phyloP scores from a whole-genome alignment of 2,888 invertebrate species.

The Leucoptera coffeella region DNA sequence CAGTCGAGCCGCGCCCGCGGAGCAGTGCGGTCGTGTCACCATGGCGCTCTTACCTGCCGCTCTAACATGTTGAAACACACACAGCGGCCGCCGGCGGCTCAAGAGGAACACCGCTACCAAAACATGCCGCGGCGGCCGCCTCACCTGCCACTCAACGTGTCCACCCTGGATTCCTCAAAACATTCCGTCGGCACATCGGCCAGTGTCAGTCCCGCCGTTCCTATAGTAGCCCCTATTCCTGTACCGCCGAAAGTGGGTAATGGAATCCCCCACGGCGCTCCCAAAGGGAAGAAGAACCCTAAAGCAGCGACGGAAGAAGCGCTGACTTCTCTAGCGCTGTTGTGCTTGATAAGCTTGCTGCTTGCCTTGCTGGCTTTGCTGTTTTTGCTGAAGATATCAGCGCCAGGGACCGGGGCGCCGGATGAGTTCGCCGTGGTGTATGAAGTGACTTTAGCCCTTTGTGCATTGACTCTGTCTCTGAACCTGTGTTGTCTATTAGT shows the following conservation, averaged over 20 bases:
- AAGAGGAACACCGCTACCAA: constrained; percentile 50
- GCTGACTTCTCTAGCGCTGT: constrained; percentile 75
- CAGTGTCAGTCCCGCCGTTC: constrained; percentile 45
- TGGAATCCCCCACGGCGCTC: constrained; percentile 53
- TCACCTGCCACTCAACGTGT: constrained; percentile 61
- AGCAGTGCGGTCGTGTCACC: too few species aligned
- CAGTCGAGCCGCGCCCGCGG: constrained; percentile 26
- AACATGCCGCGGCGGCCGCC: constrained; percentile 54
- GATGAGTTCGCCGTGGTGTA: constrained; percentile 85
- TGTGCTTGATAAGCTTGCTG: constrained; percentile 80
- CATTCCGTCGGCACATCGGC: constrained; percentile 55
- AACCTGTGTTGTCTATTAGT: constrained; percentile 88
- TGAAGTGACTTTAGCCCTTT: constrained; percentile 86
- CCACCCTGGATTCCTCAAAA: constrained; percentile 61
- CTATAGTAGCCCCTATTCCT: constrained; percentile 21
- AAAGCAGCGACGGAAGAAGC: constrained; percentile 59
- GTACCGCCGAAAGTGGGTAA: constrained; percentile 40
- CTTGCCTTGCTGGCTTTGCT: constrained; percentile 78
- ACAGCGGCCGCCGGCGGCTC: constrained; percentile 49
- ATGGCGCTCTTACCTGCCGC: too few species aligned
- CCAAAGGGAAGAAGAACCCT: constrained; percentile 23
- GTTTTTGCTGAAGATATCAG: constrained; percentile 79
- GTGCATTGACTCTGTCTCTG: constrained; percentile 80
- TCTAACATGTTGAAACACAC: constrained; percentile 69
- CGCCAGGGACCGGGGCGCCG: constrained; percentile 53